A percentile compares a stretch with the other conserved stretches of the same genome.
Evolutionary conservation across 1,140 invertebrate species (phyloP).

Genomic region (Liolophura sinensis): DNA sequence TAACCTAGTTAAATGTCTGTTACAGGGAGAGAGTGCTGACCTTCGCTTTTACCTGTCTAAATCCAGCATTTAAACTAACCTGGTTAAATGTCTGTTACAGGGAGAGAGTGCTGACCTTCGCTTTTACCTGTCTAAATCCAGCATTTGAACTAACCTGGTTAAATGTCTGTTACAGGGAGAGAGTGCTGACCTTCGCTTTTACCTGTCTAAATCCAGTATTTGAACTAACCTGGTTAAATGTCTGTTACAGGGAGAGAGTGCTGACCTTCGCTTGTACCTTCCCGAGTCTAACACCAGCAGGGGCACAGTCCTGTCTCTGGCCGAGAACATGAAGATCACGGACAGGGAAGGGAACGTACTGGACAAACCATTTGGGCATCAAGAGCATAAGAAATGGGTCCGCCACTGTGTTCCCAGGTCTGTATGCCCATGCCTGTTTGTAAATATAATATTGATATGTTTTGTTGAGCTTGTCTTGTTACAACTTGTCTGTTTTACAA

Average conservation of each 20-base stretch:
- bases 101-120: slow-evolving; percentile 89
- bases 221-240: no score
- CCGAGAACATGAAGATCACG: slow-evolving; percentile 85
- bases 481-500: no score
- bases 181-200: slow-evolving; percentile 85
- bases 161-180: slow-evolving; percentile 69
- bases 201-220: slow-evolving; percentile 86
- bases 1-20: slow-evolving; percentile 19
- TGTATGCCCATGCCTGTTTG: no score
- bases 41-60: slow-evolving; percentile 86
- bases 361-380: slow-evolving; percentile 43
- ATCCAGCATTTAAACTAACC: no score
- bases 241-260: slow-evolving; percentile 75
- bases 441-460: no score
- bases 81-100: slow-evolving; percentile 51
- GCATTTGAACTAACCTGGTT: no score
- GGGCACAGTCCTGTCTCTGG: slow-evolving; percentile 79
- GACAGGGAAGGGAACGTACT: slow-evolving; percentile 70
- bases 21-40: slow-evolving; percentile 84
- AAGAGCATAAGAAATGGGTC: slow-evolving; percentile 74
- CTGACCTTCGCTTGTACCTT: slow-evolving; percentile 85
- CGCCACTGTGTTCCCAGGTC: no score
- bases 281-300: slow-evolving; percentile 89
- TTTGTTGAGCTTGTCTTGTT: no score
- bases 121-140: slow-evolving; percentile 87